These are phyloP conservation scores for Chrysemys picta DNA, from an alignment of 2,113 vertebrate genomes.

Conservation along the genomic window DNA sequence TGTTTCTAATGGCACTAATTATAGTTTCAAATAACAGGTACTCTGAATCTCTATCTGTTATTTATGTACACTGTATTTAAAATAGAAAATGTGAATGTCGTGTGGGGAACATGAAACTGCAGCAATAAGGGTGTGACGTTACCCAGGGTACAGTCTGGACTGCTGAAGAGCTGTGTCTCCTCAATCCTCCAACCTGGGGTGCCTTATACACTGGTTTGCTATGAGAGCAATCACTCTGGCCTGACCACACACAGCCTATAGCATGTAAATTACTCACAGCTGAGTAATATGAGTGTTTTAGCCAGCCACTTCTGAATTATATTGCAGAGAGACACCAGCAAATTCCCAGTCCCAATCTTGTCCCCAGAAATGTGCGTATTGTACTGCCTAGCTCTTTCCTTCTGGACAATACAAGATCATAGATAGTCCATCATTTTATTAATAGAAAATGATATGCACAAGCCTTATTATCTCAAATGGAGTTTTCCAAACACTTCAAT, in stretches of 20 bases:
- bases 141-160: background rate
- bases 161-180: background rate
- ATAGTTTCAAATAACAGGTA: background rate
- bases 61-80: background rate
- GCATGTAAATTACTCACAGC: background rate
- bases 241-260: background rate
- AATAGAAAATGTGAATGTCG: background rate
- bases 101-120: conserved; percentile 1
- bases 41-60: background rate
- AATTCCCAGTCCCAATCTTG: background rate
- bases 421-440: background rate
- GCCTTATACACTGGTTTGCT: background rate
- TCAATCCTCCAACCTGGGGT: background rate
- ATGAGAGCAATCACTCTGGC: background rate
- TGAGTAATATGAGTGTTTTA: background rate
- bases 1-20: background rate
- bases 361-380: background rate
- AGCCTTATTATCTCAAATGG: background rate
- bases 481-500: background rate
- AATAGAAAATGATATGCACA: background rate
- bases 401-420: background rate
- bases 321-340: background rate
- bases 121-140: background rate
- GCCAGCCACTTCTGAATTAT: background rate
- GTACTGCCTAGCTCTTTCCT: background rate